Evolutionary conservation across 2,113 vertebrate species (phyloP), one percentile per base, ranked within the genome.

Genomic region (Candoia aspera): DNA sequence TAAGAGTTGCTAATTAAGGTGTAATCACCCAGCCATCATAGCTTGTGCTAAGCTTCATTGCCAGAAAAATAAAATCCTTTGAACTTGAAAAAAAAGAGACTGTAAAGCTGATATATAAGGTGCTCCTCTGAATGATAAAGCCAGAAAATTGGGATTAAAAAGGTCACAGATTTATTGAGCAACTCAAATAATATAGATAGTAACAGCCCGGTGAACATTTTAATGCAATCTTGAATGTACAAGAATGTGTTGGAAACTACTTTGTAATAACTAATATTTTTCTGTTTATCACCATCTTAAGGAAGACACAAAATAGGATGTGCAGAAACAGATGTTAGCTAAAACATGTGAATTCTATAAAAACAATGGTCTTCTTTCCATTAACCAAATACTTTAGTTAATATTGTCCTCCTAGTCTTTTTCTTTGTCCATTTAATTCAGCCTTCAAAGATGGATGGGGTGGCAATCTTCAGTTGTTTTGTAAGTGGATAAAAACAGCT

Each of bases 1-100:
- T 62, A 33, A 24, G 26, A 86, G 90, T 54, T 86, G 19, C 46
- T 46, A 91, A 86, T 91, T 54, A 37, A 91, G 46, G n/a, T 64
- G 46, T 91, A 91, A 86, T 64, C 59, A 86, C 37, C 6, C 58
- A 91, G 46, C 8, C 29, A 91, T 46, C n/a, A 21, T 64, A 85
- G 8, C 4, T 33, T 3, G 29, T 73, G 24, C 24, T 53, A 55
- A 33, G 49, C 11, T 85, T 85, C 24, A 26, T 33, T 85, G 57
- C 4, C 37, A 60, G 9, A 33, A 53, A 46, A 62, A 86, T 33
- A 59, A 29, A 49, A 49, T 49, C 6, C 21, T 29, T 49, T 54
- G 33, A 58, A 33, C 10, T 55, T 37, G 64, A 6, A 37, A 12
- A 24, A 84, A 58, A 84, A 90, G 33, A 90, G 23, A 37, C 12